phyloP scores from a whole-genome alignment of 2,888 invertebrate genomes.

The Dusona sp. region DNA sequence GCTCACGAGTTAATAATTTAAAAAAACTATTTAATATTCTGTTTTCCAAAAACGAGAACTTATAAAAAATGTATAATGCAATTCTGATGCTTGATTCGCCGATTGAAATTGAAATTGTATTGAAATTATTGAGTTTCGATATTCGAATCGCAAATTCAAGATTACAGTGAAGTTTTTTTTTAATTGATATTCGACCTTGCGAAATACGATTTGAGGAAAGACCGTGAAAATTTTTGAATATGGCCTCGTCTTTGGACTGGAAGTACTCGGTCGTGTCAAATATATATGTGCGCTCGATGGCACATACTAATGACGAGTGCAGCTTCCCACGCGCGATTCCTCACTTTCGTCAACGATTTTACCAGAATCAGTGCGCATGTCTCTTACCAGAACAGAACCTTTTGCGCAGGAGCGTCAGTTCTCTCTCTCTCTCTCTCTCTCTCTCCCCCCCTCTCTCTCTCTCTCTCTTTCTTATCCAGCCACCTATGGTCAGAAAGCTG shows the following conservation, averaged over 20 bases:
- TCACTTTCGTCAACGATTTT: slow-evolving; percentile 54
- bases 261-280: background rate
- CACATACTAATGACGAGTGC: slow-evolving; percentile 33
- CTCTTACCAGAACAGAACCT: slow-evolving; percentile 53
- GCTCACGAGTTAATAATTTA: background rate
- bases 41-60: background rate
- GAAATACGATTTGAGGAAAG: background rate
- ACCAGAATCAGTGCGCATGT: slow-evolving; percentile 57
- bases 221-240: background rate
- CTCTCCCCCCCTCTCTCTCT: background rate
- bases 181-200: background rate
- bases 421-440: background rate
- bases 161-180: background rate
- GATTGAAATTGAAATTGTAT: background rate
- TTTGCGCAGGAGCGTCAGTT: slow-evolving; percentile 12
- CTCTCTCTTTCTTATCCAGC: background rate
- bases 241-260: slow-evolving; percentile 18
- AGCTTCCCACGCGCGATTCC: slow-evolving; percentile 15
- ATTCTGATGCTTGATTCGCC: background rate
- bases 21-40: background rate
- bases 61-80: background rate
- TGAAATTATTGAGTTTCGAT: background rate
- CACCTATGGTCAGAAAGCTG: background rate
- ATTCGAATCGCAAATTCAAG: background rate
- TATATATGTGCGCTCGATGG: background rate